Conservation (phyloP, 2,113 vertebrate genomes). For the Lepus europaeus region DNA sequence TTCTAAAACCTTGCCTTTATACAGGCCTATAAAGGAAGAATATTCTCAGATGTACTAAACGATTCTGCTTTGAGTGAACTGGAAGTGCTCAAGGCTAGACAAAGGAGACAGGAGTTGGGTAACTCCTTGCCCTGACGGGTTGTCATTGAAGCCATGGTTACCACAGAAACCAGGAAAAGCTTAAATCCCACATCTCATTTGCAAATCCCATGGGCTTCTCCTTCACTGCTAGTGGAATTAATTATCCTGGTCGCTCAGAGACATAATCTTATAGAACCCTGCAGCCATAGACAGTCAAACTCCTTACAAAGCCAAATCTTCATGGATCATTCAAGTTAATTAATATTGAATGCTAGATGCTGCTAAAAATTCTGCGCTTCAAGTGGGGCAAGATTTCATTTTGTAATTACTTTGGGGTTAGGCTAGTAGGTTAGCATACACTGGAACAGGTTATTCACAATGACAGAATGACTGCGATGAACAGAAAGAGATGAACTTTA, state of each 20-base stretch:
- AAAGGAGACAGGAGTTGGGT: background rate
- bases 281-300: slow-evolving; percentile 2
- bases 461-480: background rate
- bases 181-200: slow-evolving; percentile 57
- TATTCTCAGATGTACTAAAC: slow-evolving; percentile 33
- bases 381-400: background rate
- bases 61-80: slow-evolving; percentile 29
- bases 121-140: background rate
- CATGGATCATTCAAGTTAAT: slow-evolving; percentile 60
- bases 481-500: background rate
- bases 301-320: slow-evolving; percentile 59
- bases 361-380: slow-evolving; percentile 36
- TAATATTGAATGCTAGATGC: slow-evolving; percentile 53
- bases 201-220: slow-evolving; percentile 61
- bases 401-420: slow-evolving; percentile 8
- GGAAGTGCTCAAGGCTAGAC: slow-evolving; percentile 33
- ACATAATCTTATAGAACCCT: slow-evolving; percentile 38
- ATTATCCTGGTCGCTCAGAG: slow-evolving; percentile 67
- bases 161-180: slow-evolving; percentile 31
- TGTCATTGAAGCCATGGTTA: slow-evolving; percentile 59
- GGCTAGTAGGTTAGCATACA: background rate
- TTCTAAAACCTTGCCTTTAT: background rate
- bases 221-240: slow-evolving; percentile 59
- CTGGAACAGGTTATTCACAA: background rate
- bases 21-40: background rate